Conservation (phyloP, 2,113 vertebrate genomes). For the Struthio camelus region DNA sequence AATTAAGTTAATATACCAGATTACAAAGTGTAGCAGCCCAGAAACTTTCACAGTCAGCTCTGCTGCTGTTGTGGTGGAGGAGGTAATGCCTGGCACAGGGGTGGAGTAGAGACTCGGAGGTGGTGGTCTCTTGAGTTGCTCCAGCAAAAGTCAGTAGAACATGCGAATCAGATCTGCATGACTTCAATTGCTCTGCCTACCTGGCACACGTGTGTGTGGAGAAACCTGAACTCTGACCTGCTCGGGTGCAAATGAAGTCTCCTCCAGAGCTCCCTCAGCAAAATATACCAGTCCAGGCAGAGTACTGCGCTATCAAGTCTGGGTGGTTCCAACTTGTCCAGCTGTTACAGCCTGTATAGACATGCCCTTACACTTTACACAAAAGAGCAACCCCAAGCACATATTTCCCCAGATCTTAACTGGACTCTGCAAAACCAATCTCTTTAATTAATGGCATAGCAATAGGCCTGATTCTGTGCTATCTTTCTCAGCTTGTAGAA, state of each 20-base stretch:
- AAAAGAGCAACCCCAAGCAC: neutral
- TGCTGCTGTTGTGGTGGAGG: neutral
- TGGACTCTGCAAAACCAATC: neutral
- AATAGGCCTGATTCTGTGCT: neutral
- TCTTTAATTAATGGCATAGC: neutral
- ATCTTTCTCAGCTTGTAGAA: neutral
- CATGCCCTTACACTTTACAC: neutral
- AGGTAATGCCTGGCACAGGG: neutral
- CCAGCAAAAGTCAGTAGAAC: neutral
- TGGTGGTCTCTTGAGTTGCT: neutral
- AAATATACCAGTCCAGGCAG: neutral
- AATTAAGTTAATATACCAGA: accelerated
- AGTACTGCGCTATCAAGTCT: neutral
- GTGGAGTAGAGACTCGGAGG: no score
- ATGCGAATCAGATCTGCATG: accelerated
- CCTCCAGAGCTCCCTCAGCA: neutral
- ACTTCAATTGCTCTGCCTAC: neutral
- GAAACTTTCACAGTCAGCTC: neutral
- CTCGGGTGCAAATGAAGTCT: neutral
- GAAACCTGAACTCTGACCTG: neutral
- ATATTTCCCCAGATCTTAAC: neutral
- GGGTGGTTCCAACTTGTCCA: neutral
- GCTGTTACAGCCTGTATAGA: neutral
- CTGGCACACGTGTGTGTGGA: accelerated
- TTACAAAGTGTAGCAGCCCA: no score